phyloP scores from a whole-genome alignment of 2,888 invertebrate species.

The Magallana nippona region DNA sequence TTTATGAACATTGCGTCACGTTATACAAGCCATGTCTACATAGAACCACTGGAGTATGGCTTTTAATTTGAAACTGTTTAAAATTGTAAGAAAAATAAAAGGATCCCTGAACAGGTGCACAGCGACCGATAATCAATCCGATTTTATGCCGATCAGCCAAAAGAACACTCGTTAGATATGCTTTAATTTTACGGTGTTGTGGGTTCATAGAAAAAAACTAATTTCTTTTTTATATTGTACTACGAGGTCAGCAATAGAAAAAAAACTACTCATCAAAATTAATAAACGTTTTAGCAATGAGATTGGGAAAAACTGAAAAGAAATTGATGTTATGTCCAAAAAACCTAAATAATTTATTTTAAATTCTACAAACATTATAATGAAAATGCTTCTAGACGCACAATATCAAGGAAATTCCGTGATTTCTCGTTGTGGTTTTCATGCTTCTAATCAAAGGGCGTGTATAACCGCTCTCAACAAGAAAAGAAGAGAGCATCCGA shows the following conservation, averaged over 20 bases:
- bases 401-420: slow-evolving; percentile 1
- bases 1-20: slow-evolving; percentile 23
- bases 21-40: not conserved
- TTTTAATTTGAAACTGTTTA: slow-evolving; percentile 15
- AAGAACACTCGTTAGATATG: not conserved
- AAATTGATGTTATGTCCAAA: not conserved
- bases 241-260: not conserved
- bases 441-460: slow-evolving; percentile 32
- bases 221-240: not conserved
- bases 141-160: not conserved
- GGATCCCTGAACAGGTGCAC: not conserved
- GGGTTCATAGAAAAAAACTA: not conserved
- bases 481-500: slow-evolving; percentile 31
- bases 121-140: not conserved
- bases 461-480: not conserved
- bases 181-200: slow-evolving; percentile 1
- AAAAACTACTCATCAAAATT: not conserved
- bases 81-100: slow-evolving; percentile 22
- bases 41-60: slow-evolving; percentile 6
- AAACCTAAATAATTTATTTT: not conserved
- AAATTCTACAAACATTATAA: not conserved
- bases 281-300: not conserved
- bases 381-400: not conserved
- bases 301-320: not conserved
- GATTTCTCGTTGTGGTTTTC: slow-evolving; percentile 14